phyloP scores from a whole-genome alignment of 2,888 invertebrate species.

The Maniola hyperantus region DNA sequence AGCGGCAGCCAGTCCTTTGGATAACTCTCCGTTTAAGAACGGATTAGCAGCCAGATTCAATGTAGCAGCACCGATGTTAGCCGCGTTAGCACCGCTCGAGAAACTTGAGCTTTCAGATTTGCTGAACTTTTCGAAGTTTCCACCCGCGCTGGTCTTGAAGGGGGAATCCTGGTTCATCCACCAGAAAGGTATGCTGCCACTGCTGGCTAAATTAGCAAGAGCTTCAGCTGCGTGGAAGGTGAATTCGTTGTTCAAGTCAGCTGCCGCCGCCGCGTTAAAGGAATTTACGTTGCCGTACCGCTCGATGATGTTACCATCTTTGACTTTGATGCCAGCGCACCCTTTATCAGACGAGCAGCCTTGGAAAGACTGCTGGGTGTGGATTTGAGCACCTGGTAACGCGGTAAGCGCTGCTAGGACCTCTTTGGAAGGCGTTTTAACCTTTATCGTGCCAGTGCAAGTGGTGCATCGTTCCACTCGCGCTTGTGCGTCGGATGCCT shows the following conservation, averaged over 20 bases:
- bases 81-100: conserved; percentile 47
- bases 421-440: conserved; percentile 55
- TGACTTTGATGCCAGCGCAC: conserved; percentile 74
- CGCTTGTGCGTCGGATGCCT: conserved; percentile 58
- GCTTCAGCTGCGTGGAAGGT: conserved; percentile 63
- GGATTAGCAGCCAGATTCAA: conserved; percentile 48
- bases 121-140: conserved; percentile 64
- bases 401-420: conserved; percentile 60
- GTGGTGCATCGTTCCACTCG: conserved; percentile 66
- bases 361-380: conserved; percentile 71
- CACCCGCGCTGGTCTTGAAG: conserved; percentile 66
- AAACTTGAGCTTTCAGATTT: conserved; percentile 61
- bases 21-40: conserved; percentile 55
- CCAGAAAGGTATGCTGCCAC: conserved; percentile 79
- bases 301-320: conserved; percentile 70
- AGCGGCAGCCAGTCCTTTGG: conserved; percentile 41
- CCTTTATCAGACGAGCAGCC: conserved; percentile 72
- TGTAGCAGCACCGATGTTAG: conserved; percentile 38
- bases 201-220: conserved; percentile 50
- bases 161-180: conserved; percentile 84
- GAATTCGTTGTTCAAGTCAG: conserved; percentile 61
- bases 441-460: conserved; percentile 54
- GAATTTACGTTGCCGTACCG: conserved; percentile 69
- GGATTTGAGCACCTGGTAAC: conserved; percentile 63
- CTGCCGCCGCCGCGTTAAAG: conserved; percentile 62